These are phyloP conservation scores for Goniozus legneri DNA, from an alignment of 1,140 invertebrate genomes.

Conservation along the genomic window DNA sequence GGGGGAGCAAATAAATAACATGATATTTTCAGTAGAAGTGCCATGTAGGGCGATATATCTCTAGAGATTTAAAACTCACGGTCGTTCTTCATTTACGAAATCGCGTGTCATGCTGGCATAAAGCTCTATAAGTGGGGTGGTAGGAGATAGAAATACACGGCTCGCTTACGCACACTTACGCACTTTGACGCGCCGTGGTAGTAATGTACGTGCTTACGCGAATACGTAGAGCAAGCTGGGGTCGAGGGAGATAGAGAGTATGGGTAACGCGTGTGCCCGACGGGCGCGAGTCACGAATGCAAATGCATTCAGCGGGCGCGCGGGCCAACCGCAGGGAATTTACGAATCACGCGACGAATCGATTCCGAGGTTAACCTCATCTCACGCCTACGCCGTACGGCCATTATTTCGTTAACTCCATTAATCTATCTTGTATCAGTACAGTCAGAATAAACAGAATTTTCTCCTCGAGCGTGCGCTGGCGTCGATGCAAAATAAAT, in stretches of 20 bases:
- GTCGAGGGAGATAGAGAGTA: too few species aligned
- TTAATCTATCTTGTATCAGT: too few species aligned
- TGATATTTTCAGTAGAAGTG: too few species aligned
- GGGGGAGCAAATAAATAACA: too few species aligned
- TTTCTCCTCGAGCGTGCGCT: too few species aligned
- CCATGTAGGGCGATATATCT: background rate
- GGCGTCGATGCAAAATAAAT: too few species aligned
- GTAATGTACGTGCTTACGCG: background rate
- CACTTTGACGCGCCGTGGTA: background rate
- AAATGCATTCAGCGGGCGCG: slow-evolving; percentile 18
- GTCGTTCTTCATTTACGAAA: slow-evolving; percentile 22
- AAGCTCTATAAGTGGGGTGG: too few species aligned
- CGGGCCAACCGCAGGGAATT: slow-evolving; percentile 31
- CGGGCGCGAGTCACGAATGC: slow-evolving; percentile 26
- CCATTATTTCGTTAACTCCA: slow-evolving; percentile 37
- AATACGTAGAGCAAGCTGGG: too few species aligned
- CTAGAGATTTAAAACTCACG: background rate
- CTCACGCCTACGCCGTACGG: slow-evolving; percentile 27
- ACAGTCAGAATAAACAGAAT: too few species aligned
- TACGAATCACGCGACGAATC: slow-evolving; percentile 34
- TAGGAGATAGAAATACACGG: too few species aligned
- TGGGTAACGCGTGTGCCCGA: slow-evolving; percentile 16
- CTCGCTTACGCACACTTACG: background rate
- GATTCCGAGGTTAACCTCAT: slow-evolving; percentile 38
- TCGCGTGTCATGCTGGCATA: slow-evolving; percentile 36